Conservation (phyloP, 2,113 vertebrate genomes). For the Boulengeromyrus knoepffleri region DNA sequence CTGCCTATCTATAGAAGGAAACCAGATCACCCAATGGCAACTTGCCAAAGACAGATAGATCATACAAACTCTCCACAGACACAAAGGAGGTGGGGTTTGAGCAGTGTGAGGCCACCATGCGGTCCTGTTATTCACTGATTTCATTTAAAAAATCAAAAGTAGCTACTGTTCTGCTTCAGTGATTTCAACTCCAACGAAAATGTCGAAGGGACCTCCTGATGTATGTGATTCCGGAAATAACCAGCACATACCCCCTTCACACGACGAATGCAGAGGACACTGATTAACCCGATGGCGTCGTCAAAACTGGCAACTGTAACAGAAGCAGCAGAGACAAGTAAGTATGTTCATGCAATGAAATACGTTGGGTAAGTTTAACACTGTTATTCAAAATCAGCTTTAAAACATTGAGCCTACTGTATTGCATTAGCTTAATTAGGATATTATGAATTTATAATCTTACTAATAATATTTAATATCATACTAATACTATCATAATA, state of each 20-base stretch:
- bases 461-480: background rate
- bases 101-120: background rate
- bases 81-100: background rate
- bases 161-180: background rate
- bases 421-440: background rate
- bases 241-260: background rate
- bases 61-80: background rate
- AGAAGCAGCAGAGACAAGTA: background rate
- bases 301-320: background rate
- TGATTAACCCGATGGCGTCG: background rate
- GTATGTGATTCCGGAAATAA: background rate
- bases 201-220: background rate
- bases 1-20: background rate
- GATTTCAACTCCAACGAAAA: background rate
- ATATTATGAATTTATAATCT: background rate
- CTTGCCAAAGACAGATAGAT: background rate
- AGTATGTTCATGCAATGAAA: background rate
- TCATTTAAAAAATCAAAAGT: background rate
- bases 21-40: background rate
- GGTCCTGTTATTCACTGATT: background rate
- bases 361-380: background rate
- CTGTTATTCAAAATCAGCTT: background rate
- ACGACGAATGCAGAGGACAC: background rate
- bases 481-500: background rate
- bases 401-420: background rate